Base-by-base conservation (phyloP, 2,888 invertebrate genomes). In the Platerodrilus igneus region DNA sequence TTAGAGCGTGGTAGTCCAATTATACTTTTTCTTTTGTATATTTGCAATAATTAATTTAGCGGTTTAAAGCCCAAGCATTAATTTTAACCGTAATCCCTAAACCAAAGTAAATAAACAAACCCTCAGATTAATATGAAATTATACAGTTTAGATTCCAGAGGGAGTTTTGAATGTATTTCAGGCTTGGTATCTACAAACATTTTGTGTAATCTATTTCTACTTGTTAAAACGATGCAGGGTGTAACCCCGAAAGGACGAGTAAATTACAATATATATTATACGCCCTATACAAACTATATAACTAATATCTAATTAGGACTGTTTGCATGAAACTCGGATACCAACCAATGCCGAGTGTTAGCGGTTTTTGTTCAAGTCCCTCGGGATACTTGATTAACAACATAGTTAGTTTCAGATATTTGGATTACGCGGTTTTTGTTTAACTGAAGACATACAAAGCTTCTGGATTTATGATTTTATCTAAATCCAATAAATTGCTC, bases 391-490 rank as follows among this genome's bases (percentile, higher is more conserved):
- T 62, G 60, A 62, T 60, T 59, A 60, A 62, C 60, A 58, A 58
- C 58, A 40, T 44, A 52, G 56, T 58, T 57, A 51, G 58, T 56
- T 54, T 53, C 52, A 56, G 56, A 54, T 57, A 53, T 49, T 51
- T 49, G 56, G 59, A 60, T 58, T 59, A 59, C 55, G 57, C 52
- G 52, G 58, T 62, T 60, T 62, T 60, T 60, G 60, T 50, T 57
- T 51, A 55, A 56, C 57, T 53, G 54, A 58, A 58, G 59, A 58
- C 57, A 59, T 58, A 59, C 57, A 56, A 57, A n/a, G n/a, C n/a
- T n/a, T n/a, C n/a, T n/a, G n/a, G n/a, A n/a, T n/a, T n/a, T n/a
- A n/a, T n/a, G n/a, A n/a, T n/a, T n/a, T n/a, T n/a, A n/a, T n/a
- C n/a, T n/a, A n/a, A n/a, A n/a, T n/a, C n/a, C n/a, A n/a, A n/a